Percentiles rank a stretch among this genome's conserved stretches.
These are phyloP conservation scores for Hoplodrina blanda DNA, from an alignment of 2,888 invertebrate species.

Conservation along the genomic window DNA sequence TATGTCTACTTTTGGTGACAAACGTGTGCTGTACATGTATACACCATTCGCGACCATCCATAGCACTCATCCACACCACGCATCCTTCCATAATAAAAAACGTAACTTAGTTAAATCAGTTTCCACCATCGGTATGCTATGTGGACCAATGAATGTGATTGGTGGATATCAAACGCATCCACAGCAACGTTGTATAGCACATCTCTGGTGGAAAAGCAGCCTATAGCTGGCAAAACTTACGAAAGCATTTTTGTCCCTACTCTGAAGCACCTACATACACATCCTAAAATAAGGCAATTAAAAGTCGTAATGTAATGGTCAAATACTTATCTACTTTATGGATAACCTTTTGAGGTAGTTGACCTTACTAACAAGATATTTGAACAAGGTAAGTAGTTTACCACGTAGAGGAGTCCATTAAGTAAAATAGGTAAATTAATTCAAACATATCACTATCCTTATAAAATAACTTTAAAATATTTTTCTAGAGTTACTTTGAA, in stretches of 20 bases:
- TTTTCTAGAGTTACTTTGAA: neutral
- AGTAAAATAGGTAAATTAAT: neutral
- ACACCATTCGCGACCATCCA: too few species aligned
- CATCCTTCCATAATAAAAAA: too few species aligned
- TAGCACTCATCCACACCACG: too few species aligned
- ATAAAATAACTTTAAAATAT: slow-evolving; percentile 7
- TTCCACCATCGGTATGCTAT: too few species aligned
- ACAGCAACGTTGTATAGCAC: too few species aligned
- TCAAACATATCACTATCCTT: neutral
- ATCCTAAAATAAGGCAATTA: slow-evolving; percentile 14
- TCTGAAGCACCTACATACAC: neutral
- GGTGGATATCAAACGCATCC: too few species aligned
- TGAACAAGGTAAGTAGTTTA: slow-evolving; percentile 5
- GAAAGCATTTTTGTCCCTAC: neutral
- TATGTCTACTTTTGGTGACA: too few species aligned
- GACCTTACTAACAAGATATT: slow-evolving; percentile 26
- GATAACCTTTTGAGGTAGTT: slow-evolving; percentile 27
- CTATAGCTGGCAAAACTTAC: neutral
- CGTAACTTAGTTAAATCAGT: too few species aligned
- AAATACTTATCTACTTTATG: neutral
- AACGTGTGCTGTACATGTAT: too few species aligned
- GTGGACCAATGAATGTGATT: too few species aligned
- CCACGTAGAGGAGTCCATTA: neutral
- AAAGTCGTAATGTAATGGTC: neutral
- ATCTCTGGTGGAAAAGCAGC: too few species aligned